Evolutionary conservation across 2,888 invertebrate genomes (phyloP).

Genomic region (Trachelus iudaicus): DNA sequence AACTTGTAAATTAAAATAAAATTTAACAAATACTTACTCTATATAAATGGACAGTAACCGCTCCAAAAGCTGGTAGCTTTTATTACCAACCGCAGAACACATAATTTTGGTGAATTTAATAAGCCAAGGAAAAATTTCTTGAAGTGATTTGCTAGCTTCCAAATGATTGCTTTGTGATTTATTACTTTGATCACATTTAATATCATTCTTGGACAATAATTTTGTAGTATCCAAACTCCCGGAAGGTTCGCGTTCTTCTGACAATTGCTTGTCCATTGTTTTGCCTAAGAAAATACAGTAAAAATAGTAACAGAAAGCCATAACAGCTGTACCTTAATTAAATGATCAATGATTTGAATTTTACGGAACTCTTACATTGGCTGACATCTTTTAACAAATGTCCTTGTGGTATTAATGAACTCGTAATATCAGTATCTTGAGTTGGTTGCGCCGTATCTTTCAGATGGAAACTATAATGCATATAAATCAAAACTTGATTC

Average conservation of each 20-base stretch:
- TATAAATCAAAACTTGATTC: neutral
- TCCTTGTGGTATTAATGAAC: constrained; percentile 14
- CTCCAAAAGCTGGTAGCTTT: constrained; percentile 39
- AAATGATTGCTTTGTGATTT: neutral
- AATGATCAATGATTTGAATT: neutral
- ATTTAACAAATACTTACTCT: constrained; percentile 34
- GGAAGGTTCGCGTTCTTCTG: neutral
- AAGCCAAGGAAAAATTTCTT: constrained; percentile 45
- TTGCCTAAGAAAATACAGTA: neutral
- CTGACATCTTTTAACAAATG: neutral
- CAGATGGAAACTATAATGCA: neutral
- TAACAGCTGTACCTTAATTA: neutral
- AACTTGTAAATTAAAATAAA: neutral
- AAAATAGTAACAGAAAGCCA: neutral
- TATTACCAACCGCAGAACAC: constrained; percentile 40
- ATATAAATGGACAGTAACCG: constrained; percentile 44
- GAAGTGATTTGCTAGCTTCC: constrained; percentile 18
- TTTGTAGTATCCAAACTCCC: neutral
- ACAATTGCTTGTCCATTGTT: neutral
- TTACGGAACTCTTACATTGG: neutral
- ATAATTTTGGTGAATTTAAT: constrained; percentile 41
- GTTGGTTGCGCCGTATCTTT: constrained; percentile 9
- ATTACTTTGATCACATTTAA: neutral
- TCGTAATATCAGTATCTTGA: constrained; percentile 19
- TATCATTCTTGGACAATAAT: neutral